phyloP scores from a whole-genome alignment of 2,797 vertebrate genomes.

The Holocentrus rufus region DNA sequence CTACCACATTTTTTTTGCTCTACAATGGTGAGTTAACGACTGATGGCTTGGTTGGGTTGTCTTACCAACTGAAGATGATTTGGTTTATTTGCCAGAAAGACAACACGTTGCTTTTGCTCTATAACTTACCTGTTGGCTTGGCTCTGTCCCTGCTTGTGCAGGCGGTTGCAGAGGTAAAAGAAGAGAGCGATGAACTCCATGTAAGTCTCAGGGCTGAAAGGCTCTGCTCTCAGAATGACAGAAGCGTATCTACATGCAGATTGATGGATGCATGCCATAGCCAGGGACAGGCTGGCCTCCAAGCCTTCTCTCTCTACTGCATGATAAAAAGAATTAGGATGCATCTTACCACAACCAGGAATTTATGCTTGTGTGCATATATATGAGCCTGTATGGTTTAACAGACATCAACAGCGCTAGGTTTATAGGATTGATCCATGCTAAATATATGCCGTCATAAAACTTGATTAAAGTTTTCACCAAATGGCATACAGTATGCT shows the following conservation, averaged over 20 bases:
- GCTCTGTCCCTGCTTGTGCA: conserved; percentile 56
- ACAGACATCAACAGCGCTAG: background rate
- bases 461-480: background rate
- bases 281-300: conserved; percentile 65
- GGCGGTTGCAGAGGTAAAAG: conserved; percentile 55
- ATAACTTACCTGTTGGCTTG: conserved; percentile 75
- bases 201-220: conserved; percentile 81
- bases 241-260: conserved; percentile 79
- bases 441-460: background rate
- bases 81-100: background rate
- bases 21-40: too few relatives aligned
- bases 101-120: background rate
- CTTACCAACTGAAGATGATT: background rate
- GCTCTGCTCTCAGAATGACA: conserved; percentile 70
- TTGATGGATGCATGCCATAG: conserved; percentile 84
- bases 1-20: too few relatives aligned
- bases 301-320: conserved; percentile 56
- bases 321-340: background rate
- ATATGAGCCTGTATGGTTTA: background rate
- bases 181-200: conserved; percentile 82
- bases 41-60: too few relatives aligned
- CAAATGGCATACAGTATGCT: background rate
- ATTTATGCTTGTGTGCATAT: too few relatives aligned
- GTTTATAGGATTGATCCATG: background rate
- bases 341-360: background rate